Percentiles rank a stretch among this genome's conserved stretches.
phyloP scores from a whole-genome alignment of 1,140 invertebrate genomes.

The Caerostris extrusa region DNA sequence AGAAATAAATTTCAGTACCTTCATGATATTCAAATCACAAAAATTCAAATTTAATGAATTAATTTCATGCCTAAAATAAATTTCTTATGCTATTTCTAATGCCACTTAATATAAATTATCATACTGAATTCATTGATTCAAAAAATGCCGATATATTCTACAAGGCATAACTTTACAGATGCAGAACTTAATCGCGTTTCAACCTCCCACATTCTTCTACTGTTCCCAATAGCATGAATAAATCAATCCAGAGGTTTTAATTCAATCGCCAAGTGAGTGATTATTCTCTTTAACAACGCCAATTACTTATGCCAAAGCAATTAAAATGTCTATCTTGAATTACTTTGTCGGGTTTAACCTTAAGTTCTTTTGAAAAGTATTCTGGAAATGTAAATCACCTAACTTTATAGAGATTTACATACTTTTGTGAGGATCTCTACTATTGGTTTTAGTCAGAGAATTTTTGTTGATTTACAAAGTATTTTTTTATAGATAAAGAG shows the following conservation, averaged over 20 bases:
- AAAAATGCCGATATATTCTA: background rate
- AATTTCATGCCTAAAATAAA: background rate
- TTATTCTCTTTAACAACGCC: background rate
- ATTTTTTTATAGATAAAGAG: no score
- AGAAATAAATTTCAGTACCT: no score
- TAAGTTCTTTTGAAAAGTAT: no score
- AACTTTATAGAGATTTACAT: no score
- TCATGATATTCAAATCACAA: background rate
- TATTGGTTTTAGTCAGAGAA: no score
- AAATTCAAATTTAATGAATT: background rate
- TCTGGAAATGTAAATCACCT: no score
- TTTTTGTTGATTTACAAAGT: no score
- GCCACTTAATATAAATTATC: background rate
- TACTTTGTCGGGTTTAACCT: background rate
- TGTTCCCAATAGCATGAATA: conserved; percentile 25
- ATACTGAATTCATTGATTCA: background rate
- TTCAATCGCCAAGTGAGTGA: background rate
- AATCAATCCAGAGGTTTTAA: background rate
- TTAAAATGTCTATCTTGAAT: background rate
- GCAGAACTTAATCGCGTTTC: background rate
- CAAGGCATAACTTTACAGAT: background rate
- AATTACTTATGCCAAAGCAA: background rate
- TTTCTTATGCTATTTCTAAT: background rate
- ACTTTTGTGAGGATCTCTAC: no score
- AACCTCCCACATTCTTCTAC: background rate